These are phyloP conservation scores for Erynnis tages DNA, from an alignment of 2,888 invertebrate genomes.

Conservation along the genomic window DNA sequence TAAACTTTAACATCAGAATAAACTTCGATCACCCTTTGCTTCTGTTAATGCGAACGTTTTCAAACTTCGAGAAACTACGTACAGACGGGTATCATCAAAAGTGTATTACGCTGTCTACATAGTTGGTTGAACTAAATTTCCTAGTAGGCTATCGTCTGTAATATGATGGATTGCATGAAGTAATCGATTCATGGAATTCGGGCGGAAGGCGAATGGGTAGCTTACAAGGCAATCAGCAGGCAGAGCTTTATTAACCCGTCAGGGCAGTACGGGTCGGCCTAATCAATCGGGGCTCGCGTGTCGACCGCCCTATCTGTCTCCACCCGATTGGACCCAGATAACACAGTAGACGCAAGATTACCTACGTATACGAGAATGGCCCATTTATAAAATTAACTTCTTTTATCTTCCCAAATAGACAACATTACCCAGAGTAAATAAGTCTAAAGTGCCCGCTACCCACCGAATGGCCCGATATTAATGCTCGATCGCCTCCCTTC, in stretches of 20 bases:
- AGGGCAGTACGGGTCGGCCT: constrained; percentile 70
- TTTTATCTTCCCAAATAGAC: constrained; percentile 72
- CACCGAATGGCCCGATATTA: constrained; percentile 44
- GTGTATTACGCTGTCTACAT: constrained; percentile 11
- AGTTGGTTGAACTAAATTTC: constrained; percentile 21
- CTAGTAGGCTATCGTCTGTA: constrained; percentile 24
- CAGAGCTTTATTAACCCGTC: constrained; percentile 77
- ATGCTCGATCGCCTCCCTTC: constrained; percentile 23
- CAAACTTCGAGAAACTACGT: constrained; percentile 3
- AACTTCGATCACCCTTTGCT: too few species aligned
- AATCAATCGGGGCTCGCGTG: constrained; percentile 80
- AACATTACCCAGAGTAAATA: constrained; percentile 64
- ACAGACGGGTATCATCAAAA: constrained; percentile 6
- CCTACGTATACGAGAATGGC: constrained; percentile 71
- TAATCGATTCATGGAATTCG: constrained; percentile 62
- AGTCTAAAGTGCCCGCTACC: constrained; percentile 56
- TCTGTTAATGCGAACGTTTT: not conserved
- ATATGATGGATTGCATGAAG: constrained; percentile 60
- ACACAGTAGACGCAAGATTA: constrained; percentile 71
- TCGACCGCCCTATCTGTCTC: constrained; percentile 78
- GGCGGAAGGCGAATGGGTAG: constrained; percentile 62
- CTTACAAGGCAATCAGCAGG: constrained; percentile 74
- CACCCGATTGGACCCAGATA: constrained; percentile 75
- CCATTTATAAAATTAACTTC: constrained; percentile 79
- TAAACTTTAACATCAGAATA: not conserved